Evolutionary conservation across 2,888 invertebrate genomes (phyloP), one percentile per base, ranked within the genome.

Genomic region (Lasioglossum calceatum): DNA sequence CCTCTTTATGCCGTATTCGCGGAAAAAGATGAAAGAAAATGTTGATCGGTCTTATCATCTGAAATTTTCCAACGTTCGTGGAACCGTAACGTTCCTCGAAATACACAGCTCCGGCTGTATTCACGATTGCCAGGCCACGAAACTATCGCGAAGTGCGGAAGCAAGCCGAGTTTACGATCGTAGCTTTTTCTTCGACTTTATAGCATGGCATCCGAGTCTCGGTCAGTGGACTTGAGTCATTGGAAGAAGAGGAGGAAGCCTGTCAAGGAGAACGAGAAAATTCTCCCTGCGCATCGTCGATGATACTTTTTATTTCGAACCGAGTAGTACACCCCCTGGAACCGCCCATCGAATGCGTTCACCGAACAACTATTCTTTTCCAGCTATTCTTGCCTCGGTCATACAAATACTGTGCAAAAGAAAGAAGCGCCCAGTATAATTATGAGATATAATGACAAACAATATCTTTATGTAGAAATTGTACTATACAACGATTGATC

Each of bases 201-300:
- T 84, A 78, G 81, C 79, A 47, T 76, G 88, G 84, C 75, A 89
- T 89, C 82, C 80, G 80, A 87, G 88, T 85, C 87, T 88, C 85
- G 87, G 87, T 87, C 87, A 88, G 90, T 85, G 88, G 89, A 88
- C 87, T 89, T 81, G 81, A 88, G 86, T 72, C 86, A 88, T 72
- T 77, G 76, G 67, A 47, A 54, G 84, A 77, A 76, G 77, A 80
- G 83, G 58, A 87, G 80, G 79, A 77, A 81, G 76, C 84, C 80
- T 77, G 80, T 58, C 85, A 84, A 82, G 82, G 85, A 83, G 82
- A 91, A 87, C 88, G 85, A 88, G 86, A 91, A 83, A 82, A 84
- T 82, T 81, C 73, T 87, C 77, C 5, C 27, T 10, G 50, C 36
- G 50, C 80, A 85, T 86, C 77, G 77, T 58, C 39, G 32, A 58